These are phyloP conservation scores for Gnathonemus echidnorhynchus DNA, from an alignment of 2,113 vertebrate genomes.

Conservation along the genomic window DNA sequence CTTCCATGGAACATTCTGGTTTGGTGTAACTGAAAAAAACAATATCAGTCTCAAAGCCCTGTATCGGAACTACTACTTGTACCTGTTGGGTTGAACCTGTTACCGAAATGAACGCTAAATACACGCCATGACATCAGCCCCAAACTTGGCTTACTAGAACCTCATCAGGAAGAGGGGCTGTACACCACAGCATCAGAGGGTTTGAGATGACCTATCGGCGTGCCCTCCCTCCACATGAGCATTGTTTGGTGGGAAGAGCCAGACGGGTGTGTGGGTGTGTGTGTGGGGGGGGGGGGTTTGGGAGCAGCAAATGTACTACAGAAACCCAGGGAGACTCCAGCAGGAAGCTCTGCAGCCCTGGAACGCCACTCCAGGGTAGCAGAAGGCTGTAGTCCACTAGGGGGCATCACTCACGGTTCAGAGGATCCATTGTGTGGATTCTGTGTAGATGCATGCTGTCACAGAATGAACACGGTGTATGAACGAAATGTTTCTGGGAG, in stretches of 20 bases:
- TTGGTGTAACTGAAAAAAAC: neutral
- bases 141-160: neutral
- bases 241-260: neutral
- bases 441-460: neutral
- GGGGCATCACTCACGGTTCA: neutral
- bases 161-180: neutral
- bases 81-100: neutral
- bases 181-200: neutral
- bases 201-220: neutral
- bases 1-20: neutral
- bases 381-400: neutral
- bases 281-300: neutral
- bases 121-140: neutral
- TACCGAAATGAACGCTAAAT: neutral
- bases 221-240: neutral
- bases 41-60: neutral
- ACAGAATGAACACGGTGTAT: neutral
- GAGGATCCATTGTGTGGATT: neutral
- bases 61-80: neutral
- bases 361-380: neutral
- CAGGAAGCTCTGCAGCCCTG: neutral
- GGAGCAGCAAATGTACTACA: neutral
- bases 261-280: neutral
- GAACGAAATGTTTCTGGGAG: neutral
- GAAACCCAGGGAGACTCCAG: neutral